These are phyloP conservation scores for Lepidochrysops patricia DNA, from an alignment of 2,888 invertebrate genomes.

Conservation along the genomic window DNA sequence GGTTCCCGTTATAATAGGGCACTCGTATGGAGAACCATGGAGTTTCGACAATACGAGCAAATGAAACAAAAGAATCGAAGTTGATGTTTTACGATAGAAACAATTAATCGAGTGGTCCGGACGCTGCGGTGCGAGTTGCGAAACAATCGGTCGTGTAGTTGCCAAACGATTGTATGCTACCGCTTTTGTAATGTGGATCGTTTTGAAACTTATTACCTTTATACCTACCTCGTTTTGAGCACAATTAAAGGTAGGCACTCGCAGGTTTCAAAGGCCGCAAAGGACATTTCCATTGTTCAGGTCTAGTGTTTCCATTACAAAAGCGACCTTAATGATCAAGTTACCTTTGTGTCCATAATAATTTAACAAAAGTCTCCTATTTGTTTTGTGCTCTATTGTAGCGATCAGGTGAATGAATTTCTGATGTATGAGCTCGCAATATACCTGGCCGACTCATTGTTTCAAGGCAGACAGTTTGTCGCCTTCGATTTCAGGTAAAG, in stretches of 20 bases:
- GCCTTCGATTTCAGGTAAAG: constrained; percentile 37
- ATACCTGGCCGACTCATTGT: constrained; percentile 31
- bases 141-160: constrained; percentile 61
- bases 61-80: constrained; percentile 56
- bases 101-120: constrained; percentile 71
- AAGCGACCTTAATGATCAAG: constrained; percentile 57
- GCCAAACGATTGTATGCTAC: constrained; percentile 66
- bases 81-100: constrained; percentile 56
- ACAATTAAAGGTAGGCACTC: constrained; percentile 48
- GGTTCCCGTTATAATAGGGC: constrained; percentile 24
- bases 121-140: constrained; percentile 64
- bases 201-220: constrained; percentile 66
- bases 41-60: constrained; percentile 38
- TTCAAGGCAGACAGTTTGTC: constrained; percentile 45
- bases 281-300: constrained; percentile 58
- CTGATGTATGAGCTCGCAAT: constrained; percentile 23
- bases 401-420: constrained; percentile 48
- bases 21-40: constrained; percentile 26
- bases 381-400: constrained; percentile 39
- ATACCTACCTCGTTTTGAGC: constrained; percentile 62
- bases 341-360: constrained; percentile 66
- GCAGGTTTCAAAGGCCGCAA: constrained; percentile 50
- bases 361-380: constrained; percentile 65
- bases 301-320: constrained; percentile 44
- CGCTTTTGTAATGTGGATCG: constrained; percentile 73